Evolutionary conservation across 2,797 vertebrate species (phyloP).

Genomic region (Chrysocyon brachyurus): DNA sequence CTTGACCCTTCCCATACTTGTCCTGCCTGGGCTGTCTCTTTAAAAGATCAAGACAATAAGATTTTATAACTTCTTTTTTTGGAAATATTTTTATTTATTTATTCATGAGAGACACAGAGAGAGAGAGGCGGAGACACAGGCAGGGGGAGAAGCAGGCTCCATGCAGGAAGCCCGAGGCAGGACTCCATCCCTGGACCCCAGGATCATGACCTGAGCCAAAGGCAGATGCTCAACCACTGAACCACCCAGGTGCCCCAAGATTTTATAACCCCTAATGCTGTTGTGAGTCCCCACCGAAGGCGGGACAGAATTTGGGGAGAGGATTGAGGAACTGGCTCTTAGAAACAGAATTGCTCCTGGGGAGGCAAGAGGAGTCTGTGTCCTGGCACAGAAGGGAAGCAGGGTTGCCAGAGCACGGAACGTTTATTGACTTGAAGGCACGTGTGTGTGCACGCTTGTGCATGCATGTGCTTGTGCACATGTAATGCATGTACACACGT

Average conservation of each 20-base stretch:
- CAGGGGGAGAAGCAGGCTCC: too few relatives aligned
- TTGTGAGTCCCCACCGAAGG: neutral
- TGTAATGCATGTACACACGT: rapidly evolving
- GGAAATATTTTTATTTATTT: too few relatives aligned
- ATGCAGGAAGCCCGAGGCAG: rapidly evolving
- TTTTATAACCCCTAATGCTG: neutral
- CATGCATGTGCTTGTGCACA: neutral
- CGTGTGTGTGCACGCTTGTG: too few relatives aligned
- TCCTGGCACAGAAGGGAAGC: neutral
- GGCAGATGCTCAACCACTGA: too few relatives aligned
- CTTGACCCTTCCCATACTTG: neutral
- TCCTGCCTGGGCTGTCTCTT: neutral
- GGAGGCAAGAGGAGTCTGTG: neutral
- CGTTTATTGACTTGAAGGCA: neutral
- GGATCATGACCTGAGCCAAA: too few relatives aligned
- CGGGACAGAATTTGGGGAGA: neutral
- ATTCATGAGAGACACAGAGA: too few relatives aligned
- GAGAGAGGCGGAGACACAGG: too few relatives aligned
- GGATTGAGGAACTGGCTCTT: neutral
- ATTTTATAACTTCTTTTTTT: neutral
- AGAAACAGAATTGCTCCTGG: neutral
- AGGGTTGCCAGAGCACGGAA: too few relatives aligned
- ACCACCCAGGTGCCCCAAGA: too few relatives aligned
- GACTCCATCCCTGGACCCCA: too few relatives aligned
- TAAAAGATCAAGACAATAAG: neutral